Evolutionary conservation across 1,140 invertebrate species (phyloP).

Genomic region (Caenorhabditis inopinata): DNA sequence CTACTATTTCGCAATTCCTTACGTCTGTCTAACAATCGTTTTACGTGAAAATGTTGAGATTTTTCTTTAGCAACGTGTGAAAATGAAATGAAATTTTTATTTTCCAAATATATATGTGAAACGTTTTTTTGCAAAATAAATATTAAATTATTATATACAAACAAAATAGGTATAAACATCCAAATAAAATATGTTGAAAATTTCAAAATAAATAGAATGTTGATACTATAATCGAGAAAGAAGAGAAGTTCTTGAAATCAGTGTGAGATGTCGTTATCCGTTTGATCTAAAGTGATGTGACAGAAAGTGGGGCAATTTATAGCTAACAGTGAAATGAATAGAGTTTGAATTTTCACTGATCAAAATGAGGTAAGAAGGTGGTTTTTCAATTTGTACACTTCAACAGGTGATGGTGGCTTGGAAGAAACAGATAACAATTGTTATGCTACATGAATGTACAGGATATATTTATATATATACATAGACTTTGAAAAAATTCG

Average conservation of each 20-base stretch:
- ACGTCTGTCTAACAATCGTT: background rate
- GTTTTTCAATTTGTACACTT: conserved; percentile 18
- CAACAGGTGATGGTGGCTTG: background rate
- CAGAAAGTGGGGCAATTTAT: conserved; percentile 32
- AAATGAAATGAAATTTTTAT: background rate
- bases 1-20: conserved; percentile 3
- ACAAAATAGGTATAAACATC: background rate
- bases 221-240: background rate
- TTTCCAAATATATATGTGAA: background rate
- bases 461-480: background rate
- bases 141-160: background rate
- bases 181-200: background rate
- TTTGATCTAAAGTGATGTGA: conserved; percentile 30
- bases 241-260: background rate
- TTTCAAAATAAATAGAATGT: background rate
- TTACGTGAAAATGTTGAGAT: background rate
- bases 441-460: conserved; percentile 27
- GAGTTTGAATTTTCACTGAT: background rate
- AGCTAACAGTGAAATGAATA: conserved; percentile 27
- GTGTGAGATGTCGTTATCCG: conserved; percentile 30
- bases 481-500: background rate
- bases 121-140: too few relatives aligned
- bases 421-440: conserved; percentile 22
- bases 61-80: background rate
- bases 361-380: background rate